phyloP scores from a whole-genome alignment of 2,888 invertebrate genomes.

The Mythimna impura region DNA sequence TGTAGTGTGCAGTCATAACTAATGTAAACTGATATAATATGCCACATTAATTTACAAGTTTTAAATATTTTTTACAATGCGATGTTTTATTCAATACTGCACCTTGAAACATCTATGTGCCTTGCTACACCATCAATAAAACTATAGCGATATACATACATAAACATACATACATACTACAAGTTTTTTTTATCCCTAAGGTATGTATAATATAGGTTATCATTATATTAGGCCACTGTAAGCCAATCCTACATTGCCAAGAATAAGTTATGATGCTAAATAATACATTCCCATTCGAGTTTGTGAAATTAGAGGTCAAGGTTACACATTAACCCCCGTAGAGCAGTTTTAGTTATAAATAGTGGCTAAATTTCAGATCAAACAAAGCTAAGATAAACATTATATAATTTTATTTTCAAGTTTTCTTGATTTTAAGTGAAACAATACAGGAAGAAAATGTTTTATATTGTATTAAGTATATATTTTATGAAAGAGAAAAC shows the following conservation, averaged over 20 bases:
- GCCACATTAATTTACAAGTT: background rate
- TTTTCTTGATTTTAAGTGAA: no score
- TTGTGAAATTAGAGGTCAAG: background rate
- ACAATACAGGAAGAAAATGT: no score
- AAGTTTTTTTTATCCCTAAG: background rate
- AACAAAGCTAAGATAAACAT: background rate
- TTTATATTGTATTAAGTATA: no score
- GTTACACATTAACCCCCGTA: background rate
- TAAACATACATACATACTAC: background rate
- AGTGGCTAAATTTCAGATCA: background rate
- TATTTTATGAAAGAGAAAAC: background rate
- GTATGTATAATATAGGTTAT: background rate
- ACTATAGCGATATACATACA: conserved; percentile 21
- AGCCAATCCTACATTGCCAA: background rate
- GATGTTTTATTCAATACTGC: conserved; percentile 17
- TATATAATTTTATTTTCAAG: no score
- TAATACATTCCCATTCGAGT: background rate
- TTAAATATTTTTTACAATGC: background rate
- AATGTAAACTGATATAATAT: background rate
- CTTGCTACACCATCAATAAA: background rate
- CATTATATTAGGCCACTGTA: background rate
- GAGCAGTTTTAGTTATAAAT: background rate
- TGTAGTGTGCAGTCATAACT: background rate
- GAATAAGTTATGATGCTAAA: background rate
- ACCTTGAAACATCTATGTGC: background rate